Evolutionary conservation across 2,797 vertebrate genomes (phyloP), one percentile per base, ranked within the genome.

Genomic region (Phrynocephalus vlangalii): DNA sequence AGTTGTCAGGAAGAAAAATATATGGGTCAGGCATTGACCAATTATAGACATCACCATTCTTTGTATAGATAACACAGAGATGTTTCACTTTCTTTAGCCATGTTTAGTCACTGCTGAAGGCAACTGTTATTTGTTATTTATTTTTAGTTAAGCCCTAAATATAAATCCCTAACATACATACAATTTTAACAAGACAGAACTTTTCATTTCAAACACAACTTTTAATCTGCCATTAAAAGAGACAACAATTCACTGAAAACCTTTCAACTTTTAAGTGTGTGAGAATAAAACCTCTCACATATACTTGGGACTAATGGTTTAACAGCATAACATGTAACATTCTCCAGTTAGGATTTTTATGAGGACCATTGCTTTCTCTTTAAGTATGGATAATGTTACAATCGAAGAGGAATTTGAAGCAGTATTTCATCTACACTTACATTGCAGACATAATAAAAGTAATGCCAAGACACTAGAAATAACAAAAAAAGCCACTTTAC

Each of bases 361-460:
- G 88, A 92, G 88, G 87, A 80, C 78, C 94, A 95, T 92, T 94
- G 89, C 82, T 82, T 93, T 91, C 92, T 82, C 92, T 94, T 93
- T 82, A 26, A 91, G 60, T 80, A 82, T 84, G 52, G 91, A 93
- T 5, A 1, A 94, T 67, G 79, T 92, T 95, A 95, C 89, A 96
- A 91, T 88, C 87, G 90, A 95, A 90, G 93, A 95, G 92, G 89
- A 95, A 95, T 95, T 93, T 92, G 63, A 94, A 90, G 68, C 89
- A 93, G 91, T 93, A 94, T 92, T 96, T 96, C 50, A 93, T 95
- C 93, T 92, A 94, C 87, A 94, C 3, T 90, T 95, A 92, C 44
- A 71, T 76, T 89, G 92, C 89, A 96, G 94, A 95, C 92, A 95
- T 93, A 96, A 96, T 92, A 96, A 95, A 96, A 95, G 77, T 38